Base-by-base conservation (phyloP, 2,888 invertebrate species). In the Portevinia maculata region DNA sequence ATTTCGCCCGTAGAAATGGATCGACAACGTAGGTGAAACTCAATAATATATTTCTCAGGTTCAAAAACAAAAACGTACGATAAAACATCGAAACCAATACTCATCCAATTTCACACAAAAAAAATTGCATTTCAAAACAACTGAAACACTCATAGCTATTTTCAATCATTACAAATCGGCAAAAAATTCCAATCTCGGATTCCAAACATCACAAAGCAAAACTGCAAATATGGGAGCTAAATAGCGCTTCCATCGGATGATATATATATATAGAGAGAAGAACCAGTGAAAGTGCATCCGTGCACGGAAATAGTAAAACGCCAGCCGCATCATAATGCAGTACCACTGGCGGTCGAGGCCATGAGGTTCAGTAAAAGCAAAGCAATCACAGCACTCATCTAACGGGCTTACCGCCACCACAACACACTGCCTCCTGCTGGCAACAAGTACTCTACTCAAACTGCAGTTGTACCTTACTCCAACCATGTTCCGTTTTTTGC, bases 211-310 rank as follows among this genome's bases (percentile, higher is more conserved):
- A 19, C 8, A 11, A 55, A 13, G 46, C 9, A 46, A 17, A 65
- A 55, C 53, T 15, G 32, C 67, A 32, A 39, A 28, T 30, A 13
- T 24, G 17, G 37, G 59, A n/a, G 48, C 48, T 52, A 52, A 52
- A 50, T n/a, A 32, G 13, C 30, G 50, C 24, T 53, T 8, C 44
- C 34, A 53, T 53, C 44, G 52, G 32, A 55, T 48, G 24, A 7
- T 21, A 53, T 17, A 17, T 2, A 52, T 17, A 24, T n/a, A n/a
- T n/a, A n/a, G 32, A 39, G 48, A 67, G 24, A 59, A 44, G 57
- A 34, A 75, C 52, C 76, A 85, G 85, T 85, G 85, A 85, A 85
- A 85, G 85, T 85, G 83, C 65, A 85, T 84, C 85, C 84, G 85
- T 39, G 79, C 79, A 76, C 79, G 73, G 67, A 75, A 75, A 67